Evolutionary conservation across 1,140 invertebrate genomes (phyloP).

Genomic region (Drosophila eugracilis): DNA sequence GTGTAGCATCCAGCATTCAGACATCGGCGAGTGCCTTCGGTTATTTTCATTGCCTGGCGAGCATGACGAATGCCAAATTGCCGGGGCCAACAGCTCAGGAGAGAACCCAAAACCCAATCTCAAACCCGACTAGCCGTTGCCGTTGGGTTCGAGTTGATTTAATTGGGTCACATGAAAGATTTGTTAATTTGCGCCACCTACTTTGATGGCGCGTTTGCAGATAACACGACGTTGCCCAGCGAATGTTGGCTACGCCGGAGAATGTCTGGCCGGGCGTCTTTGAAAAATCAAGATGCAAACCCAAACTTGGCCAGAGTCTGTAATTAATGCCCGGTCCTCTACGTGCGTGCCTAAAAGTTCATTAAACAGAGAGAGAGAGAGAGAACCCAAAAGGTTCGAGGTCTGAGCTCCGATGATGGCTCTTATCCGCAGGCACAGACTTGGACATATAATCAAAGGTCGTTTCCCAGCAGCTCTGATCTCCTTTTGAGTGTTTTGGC

Average conservation of each 20-base stretch:
- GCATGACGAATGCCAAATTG: constrained; percentile 81
- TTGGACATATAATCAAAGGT: constrained; percentile 66
- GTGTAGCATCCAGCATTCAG: constrained; percentile 18
- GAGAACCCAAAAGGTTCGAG: no score
- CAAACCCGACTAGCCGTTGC: no score
- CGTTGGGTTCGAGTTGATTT: constrained; percentile 63
- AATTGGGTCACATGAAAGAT: constrained; percentile 82
- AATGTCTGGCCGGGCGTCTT: constrained; percentile 37
- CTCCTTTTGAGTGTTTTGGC: constrained; percentile 29
- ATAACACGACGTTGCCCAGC: constrained; percentile 46
- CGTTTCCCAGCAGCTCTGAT: constrained; percentile 56
- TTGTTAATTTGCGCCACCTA: constrained; percentile 82
- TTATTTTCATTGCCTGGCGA: constrained; percentile 67
- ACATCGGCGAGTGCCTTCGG: constrained; percentile 41
- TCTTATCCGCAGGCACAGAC: constrained; percentile 52
- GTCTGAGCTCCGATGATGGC: constrained; percentile 24
- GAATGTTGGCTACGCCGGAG: constrained; percentile 37
- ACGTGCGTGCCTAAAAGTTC: constrained; percentile 78
- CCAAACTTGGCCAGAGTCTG: constrained; percentile 36
- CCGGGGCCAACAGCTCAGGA: constrained; percentile 39
- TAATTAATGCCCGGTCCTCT: constrained; percentile 65
- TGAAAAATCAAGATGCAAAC: constrained; percentile 33
- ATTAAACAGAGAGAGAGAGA: no score
- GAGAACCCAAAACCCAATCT: constrained; percentile 16
- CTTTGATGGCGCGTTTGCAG: constrained; percentile 76